phyloP scores from a whole-genome alignment of 1,140 invertebrate genomes.

The Drosophila tropicalis region DNA sequence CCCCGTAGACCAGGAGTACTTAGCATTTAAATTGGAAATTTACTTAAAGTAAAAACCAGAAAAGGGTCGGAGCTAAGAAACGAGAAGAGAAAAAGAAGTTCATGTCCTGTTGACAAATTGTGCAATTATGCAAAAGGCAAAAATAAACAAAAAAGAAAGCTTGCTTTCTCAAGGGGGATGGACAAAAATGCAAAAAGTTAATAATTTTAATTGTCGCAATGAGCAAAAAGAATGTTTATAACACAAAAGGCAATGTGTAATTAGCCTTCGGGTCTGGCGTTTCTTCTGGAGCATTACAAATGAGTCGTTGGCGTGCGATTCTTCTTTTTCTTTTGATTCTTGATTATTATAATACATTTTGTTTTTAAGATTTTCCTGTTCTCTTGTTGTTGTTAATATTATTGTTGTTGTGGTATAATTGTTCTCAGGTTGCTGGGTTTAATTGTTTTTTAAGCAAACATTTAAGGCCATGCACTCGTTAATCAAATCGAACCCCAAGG shows the following conservation, averaged over 20 bases:
- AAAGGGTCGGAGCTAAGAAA: slow-evolving; percentile 43
- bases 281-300: slow-evolving; percentile 72
- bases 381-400: not conserved
- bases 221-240: slow-evolving; percentile 5
- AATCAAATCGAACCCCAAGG: slow-evolving; percentile 35
- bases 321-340: slow-evolving; percentile 1
- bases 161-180: not conserved
- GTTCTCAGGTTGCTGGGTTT: slow-evolving; percentile 33
- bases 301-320: slow-evolving; percentile 70
- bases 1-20: slow-evolving; percentile 26
- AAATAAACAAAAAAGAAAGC: slow-evolving; percentile 11
- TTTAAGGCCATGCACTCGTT: slow-evolving; percentile 47
- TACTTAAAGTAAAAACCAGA: slow-evolving; percentile 28
- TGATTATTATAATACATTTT: slow-evolving; percentile 46
- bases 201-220: slow-evolving; percentile 67
- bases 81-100: slow-evolving; percentile 11
- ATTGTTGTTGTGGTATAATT: not conserved
- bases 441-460: slow-evolving; percentile 77
- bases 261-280: slow-evolving; percentile 42
- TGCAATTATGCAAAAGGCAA: slow-evolving; percentile 60
- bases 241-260: slow-evolving; percentile 55
- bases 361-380: slow-evolving; percentile 37
- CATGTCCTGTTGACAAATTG: slow-evolving; percentile 62
- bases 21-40: slow-evolving; percentile 69
- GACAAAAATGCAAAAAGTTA: slow-evolving; percentile 28